Evolutionary conservation across 2,797 vertebrate genomes (phyloP), one percentile per base, ranked within the genome.

Genomic region (Rhabdomys pumilio): DNA sequence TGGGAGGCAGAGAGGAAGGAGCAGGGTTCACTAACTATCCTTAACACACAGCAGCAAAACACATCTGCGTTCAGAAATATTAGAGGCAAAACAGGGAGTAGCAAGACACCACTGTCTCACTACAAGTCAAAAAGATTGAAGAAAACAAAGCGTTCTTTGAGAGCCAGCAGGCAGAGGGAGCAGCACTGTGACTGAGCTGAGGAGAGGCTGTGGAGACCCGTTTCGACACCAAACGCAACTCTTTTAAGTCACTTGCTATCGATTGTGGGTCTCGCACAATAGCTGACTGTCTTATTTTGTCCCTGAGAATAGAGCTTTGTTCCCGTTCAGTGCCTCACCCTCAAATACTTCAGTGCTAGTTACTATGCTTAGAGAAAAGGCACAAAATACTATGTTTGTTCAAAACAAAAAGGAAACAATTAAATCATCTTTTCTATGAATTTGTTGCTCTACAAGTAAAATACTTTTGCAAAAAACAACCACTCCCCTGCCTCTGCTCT

Each of bases 131-230:
- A 86, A 76, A 79, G 94, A 95, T 4, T n/a, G 41, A 44, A 75
- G 61, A 83, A 94, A 96, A 98, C 95, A 97, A 98, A 98, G 95
- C 77, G 6, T 8, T 75, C 95, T 97, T 84, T 97, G 96, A 98
- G 93, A 20, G 22, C 34, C 82, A 89, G 92, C 3, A 2, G 92
- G 79, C 6, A 84, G 86, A 85, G 55, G 97, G 73, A 84, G 73
- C 76, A 50, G 9, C 34, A 72, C 82, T 59, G 44, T 29, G 94
- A 41, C 0, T 0, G 97, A 91, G 88, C 69, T 91, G 59, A 53
- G 63, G 83, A 89, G 61, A 96, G 34, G 89, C 96, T 81, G 67
- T 38, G 73, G 0, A 82, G 67, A n/a, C 75, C 95, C 15, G 0
- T 69, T 93, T 96, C 93, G 38, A 94, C 83, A 97, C 83, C 63